A percentile compares a stretch with the other conserved stretches of the same genome.
Evolutionary conservation across 2,888 invertebrate species (phyloP).

Genomic region (Emesis furor): DNA sequence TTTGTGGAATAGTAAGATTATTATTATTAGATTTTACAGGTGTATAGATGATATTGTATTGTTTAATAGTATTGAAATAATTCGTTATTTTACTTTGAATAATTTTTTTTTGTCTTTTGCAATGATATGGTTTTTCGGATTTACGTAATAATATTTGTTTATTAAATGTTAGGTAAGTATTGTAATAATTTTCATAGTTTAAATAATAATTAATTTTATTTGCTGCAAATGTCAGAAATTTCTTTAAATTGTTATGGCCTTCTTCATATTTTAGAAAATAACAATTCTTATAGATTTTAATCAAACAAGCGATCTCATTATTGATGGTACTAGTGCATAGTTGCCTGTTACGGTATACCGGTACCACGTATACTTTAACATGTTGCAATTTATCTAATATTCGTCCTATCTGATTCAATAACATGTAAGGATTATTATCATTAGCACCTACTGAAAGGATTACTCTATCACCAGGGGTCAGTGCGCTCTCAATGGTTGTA

Average conservation of each 20-base stretch:
- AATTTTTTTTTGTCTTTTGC: background rate
- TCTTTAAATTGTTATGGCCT: too few species aligned
- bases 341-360: background rate
- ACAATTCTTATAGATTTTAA: too few species aligned
- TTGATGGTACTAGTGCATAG: background rate
- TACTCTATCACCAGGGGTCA: background rate
- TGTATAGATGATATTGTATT: background rate
- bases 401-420: constrained; percentile 2
- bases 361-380: background rate
- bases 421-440: background rate
- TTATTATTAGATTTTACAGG: background rate
- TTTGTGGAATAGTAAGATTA: background rate
- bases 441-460: background rate
- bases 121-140: background rate
- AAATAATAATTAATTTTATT: too few species aligned
- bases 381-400: background rate
- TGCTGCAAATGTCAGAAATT: too few species aligned
- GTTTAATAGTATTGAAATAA: background rate
- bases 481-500: background rate
- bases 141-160: background rate
- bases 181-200: background rate
- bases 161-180: background rate
- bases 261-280: too few species aligned
- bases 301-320: background rate
- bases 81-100: background rate